Evolutionary conservation across 1,140 invertebrate genomes (phyloP).

Genomic region (Neodiprion virginianus): DNA sequence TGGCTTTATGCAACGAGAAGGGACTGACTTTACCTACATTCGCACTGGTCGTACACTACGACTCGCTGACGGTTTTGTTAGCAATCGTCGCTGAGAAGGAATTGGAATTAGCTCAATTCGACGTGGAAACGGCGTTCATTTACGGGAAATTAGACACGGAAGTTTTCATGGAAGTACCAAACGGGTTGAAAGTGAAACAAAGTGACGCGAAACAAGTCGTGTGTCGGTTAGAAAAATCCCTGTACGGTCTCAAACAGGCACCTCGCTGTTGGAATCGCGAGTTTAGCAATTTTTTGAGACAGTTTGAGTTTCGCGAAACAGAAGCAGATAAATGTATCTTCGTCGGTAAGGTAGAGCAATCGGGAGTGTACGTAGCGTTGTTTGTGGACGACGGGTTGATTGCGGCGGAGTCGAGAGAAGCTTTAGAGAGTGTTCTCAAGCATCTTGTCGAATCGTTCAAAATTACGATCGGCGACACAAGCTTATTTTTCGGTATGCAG

Average conservation of each 20-base stretch:
- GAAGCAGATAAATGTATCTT: not conserved
- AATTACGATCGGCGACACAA: conserved; percentile 9
- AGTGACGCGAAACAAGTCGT: conserved; percentile 39
- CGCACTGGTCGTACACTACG: conserved; percentile 34
- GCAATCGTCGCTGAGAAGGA: conserved; percentile 27
- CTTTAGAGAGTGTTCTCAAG: too few species aligned
- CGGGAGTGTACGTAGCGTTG: too few species aligned
- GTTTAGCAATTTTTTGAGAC: conserved; percentile 25
- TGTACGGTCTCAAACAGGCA: conserved; percentile 51
- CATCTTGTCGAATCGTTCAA: not conserved
- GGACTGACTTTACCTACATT: conserved; percentile 35
- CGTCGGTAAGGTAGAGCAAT: not conserved
- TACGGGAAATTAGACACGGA: not conserved
- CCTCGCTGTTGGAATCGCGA: conserved; percentile 39
- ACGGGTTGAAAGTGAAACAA: conserved; percentile 34
- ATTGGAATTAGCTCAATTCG: not conserved
- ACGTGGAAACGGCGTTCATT: not conserved
- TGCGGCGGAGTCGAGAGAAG: too few species aligned
- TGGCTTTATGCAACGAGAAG: not conserved
- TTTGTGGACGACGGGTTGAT: too few species aligned
- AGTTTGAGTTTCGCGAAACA: not conserved
- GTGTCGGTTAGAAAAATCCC: conserved; percentile 10
- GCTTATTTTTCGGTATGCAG: conserved; percentile 16
- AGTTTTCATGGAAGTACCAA: not conserved
- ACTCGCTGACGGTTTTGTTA: conserved; percentile 32